Base-by-base conservation (phyloP, 2,888 invertebrate genomes). In the Muscina levida region DNA sequence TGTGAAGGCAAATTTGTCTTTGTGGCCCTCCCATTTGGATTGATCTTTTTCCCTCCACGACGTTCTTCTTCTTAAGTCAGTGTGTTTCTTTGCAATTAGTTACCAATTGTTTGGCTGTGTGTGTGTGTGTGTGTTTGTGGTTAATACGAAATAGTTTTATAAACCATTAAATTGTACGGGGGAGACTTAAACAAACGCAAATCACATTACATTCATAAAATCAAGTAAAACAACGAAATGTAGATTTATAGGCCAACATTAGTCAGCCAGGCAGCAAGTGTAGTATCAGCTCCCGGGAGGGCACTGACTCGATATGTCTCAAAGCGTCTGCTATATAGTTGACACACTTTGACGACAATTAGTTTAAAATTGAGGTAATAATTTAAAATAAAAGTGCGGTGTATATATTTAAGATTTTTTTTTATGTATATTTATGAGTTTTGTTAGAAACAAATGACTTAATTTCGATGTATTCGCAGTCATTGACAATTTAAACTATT, bases 191-290 rank as follows among this genome's bases (percentile, higher is more conserved):
- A 10, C 26, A 53, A n/a, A n/a, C n/a, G n/a, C n/a, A n/a, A 22
- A 59, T 46, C 59, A 77, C 56, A 37, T 59, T 72, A 46, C 10
- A 48, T 37, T n/a, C 46, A 72, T 71, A 51, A 72, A 72, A 67
- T 66, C 71, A 17, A n/a, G 13, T 51, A 24, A 53, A 71, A 71
- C 37, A 53, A 67, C 22, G 1, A 65, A 46, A 46, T 46, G 46
- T 8, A 59, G 11, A 74, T 74, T 74, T 74, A 59, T 74, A 19
- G 67, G 22, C 37, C 24, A 56, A n/a, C 19, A 37, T 76, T 46
- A 57, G 31, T 31, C 11, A 22, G 57, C 26, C 59, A 71, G 10
- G n/a, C 15, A 17, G 37, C 59, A 31, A 31, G 8, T 3, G 4
- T 19, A 59, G 15, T 6, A 10, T 2, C 37, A 59, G 0, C 17